Percentiles rank a stretch among this genome's conserved stretches.
Conservation (phyloP, 2,888 invertebrate genomes). For the Sepioteuthis lessoniana region DNA sequence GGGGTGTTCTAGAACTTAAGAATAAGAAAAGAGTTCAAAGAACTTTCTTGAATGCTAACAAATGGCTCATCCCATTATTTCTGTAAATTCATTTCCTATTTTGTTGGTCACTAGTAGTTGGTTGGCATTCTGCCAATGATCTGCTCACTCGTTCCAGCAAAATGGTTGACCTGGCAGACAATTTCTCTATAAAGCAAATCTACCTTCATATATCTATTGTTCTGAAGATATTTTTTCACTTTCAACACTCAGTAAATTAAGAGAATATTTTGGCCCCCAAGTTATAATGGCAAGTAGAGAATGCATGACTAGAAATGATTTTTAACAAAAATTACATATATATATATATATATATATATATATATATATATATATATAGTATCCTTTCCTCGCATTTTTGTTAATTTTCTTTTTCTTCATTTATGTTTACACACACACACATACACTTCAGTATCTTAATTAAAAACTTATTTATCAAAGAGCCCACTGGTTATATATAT, state of each 20-base stretch:
- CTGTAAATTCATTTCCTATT: not conserved
- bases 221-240: not conserved
- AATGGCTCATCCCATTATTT: not conserved
- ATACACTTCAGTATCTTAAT: no score
- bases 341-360: not conserved
- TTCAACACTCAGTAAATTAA: not conserved
- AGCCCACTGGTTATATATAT: no score
- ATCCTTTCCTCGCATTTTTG: no score
- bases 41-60: not conserved
- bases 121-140: not conserved
- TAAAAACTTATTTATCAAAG: no score
- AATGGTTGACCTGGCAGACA: not conserved
- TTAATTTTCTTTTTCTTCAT: no score
- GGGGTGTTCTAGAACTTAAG: no score
- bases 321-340: not conserved
- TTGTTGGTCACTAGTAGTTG: not conserved
- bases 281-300: not conserved
- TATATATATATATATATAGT: constrained; percentile 20
- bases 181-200: not conserved
- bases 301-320: not conserved
- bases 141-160: not conserved
- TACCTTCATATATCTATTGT: not conserved
- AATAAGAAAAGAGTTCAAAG: no score
- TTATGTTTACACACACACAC: no score
- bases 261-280: not conserved